Percentiles rank a stretch among this genome's conserved stretches.
Conservation (phyloP, 2,888 invertebrate genomes). For the Euzetes globulus region DNA sequence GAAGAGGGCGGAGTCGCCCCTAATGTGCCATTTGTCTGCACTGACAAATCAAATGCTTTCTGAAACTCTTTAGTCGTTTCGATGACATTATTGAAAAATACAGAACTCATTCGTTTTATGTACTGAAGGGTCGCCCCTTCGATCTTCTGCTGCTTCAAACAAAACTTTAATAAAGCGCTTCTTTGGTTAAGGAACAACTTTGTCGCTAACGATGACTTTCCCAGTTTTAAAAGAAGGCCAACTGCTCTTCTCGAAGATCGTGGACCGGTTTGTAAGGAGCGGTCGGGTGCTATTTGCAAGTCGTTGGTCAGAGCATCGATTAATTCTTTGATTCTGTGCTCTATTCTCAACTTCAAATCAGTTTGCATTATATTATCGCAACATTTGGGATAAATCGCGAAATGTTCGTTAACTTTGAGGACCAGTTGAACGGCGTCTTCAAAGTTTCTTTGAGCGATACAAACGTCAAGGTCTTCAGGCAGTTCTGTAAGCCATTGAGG, state of each 20-base stretch:
- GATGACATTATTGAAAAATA: conserved; percentile 72
- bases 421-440: conserved; percentile 79
- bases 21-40: background rate
- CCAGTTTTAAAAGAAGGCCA: conserved; percentile 69
- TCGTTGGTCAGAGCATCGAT: conserved; percentile 83
- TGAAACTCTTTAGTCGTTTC: conserved; percentile 68
- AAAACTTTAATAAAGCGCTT: conserved; percentile 68
- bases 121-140: conserved; percentile 68
- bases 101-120: conserved; percentile 68
- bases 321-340: conserved; percentile 63
- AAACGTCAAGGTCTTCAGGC: conserved; percentile 87
- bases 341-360: conserved; percentile 49
- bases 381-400: conserved; percentile 39
- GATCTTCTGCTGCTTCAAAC: conserved; percentile 62
- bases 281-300: conserved; percentile 77
- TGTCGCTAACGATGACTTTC: conserved; percentile 65
- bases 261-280: conserved; percentile 76
- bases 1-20: background rate
- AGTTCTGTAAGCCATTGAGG: conserved; percentile 86
- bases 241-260: conserved; percentile 76
- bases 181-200: conserved; percentile 72
- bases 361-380: conserved; percentile 34
- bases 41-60: conserved; percentile 60
- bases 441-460: conserved; percentile 90
- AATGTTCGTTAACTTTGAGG: conserved; percentile 52